These are phyloP conservation scores for Anastrepha obliqua DNA, from an alignment of 1,140 invertebrate genomes.

Conservation along the genomic window DNA sequence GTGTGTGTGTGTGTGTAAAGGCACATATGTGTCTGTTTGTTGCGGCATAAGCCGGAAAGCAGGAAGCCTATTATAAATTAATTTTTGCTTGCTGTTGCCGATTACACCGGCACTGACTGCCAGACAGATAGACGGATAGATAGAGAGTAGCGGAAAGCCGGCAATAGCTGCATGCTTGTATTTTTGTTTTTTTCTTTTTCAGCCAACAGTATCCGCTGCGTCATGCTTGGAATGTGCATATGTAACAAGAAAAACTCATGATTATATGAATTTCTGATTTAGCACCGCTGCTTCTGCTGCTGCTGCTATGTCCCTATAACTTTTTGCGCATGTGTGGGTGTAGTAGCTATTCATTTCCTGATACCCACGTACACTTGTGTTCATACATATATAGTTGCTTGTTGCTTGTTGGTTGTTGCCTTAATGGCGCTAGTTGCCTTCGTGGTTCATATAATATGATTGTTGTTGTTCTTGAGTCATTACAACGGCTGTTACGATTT, in stretches of 20 bases:
- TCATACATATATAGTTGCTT: neutral
- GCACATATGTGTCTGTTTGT: neutral
- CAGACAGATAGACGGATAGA: neutral
- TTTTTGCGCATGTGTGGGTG: neutral
- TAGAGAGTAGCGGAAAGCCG: slow-evolving; percentile 22
- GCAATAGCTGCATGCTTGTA: slow-evolving; percentile 22
- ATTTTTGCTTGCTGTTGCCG: slow-evolving; percentile 69
- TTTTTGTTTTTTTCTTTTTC: neutral
- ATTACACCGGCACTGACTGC: slow-evolving; percentile 28
- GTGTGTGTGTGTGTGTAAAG: slow-evolving; percentile 57
- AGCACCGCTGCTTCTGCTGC: slow-evolving; percentile 64
- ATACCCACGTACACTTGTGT: neutral
- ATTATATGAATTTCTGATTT: slow-evolving; percentile 74
- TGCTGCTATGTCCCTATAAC: neutral
- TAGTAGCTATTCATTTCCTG: neutral
- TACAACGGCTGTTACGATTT: slow-evolving; percentile 67
- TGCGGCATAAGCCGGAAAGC: slow-evolving; percentile 35
- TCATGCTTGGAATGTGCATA: neutral
- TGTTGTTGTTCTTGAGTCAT: slow-evolving; percentile 34
- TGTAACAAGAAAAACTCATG: slow-evolving; percentile 62
- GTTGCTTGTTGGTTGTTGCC: neutral
- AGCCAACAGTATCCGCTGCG: neutral
- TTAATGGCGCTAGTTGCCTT: neutral
- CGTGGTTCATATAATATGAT: too few species aligned
- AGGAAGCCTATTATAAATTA: slow-evolving; percentile 74